Base-by-base conservation (phyloP, 2,797 vertebrate genomes). In the Ctenosaura bakeri region DNA sequence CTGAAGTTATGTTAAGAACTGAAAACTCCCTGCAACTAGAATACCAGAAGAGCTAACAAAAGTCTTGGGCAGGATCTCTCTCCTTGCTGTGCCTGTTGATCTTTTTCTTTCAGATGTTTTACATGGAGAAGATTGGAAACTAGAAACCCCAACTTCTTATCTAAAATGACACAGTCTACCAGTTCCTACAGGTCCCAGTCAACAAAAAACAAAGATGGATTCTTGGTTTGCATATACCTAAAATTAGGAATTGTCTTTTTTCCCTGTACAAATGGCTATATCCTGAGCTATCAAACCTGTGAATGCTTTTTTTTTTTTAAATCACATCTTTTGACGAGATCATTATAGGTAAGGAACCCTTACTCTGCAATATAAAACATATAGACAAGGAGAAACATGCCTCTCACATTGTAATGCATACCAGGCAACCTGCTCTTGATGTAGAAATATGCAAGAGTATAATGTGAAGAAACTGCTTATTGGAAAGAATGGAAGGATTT, bases 291-390 rank as follows among this genome's bases (percentile, higher is more conserved):
- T 88, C 8, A 32, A 80, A 35, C 22, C 32, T 79, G 24, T 88
- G 62, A 80, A 1, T 69, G 82, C 87, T 20, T 92, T 80, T 76
- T 92, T 88, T 56, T 90, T 94, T 69, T 90, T 90, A 94, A 69
- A 3, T 13, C 10, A 69, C 79, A 95, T 87, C 52, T 29, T 92
- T 89, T 91, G n/a, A 32, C 85, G 59, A 90, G 14, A 83, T 93
- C 87, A 83, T 86, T 35, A 90, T 59, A 82, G 16, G 91, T 16
- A 4, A 73, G 66, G 29, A 69, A 5, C 20, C 20, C 22, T 62
- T 5, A 62, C 22, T n/a, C 74, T 46, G 35, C 32, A 80, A 13
- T 64, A 90, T 42, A 59, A 89, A 91, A 54, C 4, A 24, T 82
- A 62, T 29, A 18, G 87, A 87, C 26, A 18, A 84, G 59, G 26